A percentile compares a stretch with the other conserved stretches of the same genome.
phyloP scores from a whole-genome alignment of 64 coral and sea anemone genomes.

The Montipora foliosa region DNA sequence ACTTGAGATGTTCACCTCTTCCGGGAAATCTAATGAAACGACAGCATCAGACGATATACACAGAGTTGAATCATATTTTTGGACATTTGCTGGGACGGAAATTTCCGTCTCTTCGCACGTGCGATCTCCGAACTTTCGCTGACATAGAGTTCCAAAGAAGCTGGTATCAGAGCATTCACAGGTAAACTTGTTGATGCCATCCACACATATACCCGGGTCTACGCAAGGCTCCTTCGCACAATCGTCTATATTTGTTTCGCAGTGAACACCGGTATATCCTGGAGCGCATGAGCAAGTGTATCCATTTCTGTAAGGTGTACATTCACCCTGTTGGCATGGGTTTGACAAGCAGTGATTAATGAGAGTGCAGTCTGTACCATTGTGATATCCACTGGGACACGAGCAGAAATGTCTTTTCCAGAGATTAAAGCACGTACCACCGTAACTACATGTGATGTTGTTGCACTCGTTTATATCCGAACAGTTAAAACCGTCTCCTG shows the following conservation, averaged over 20 bases:
- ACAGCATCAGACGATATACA: neutral
- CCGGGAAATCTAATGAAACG: constrained; percentile 32
- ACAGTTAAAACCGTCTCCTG: constrained; percentile 67
- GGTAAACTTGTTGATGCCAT: constrained; percentile 64
- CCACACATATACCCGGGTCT: constrained; percentile 39
- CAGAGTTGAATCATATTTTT: neutral
- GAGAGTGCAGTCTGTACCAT: constrained; percentile 12
- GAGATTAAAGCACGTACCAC: constrained; percentile 62
- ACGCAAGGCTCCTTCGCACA: constrained; percentile 38
- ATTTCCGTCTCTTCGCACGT: constrained; percentile 43
- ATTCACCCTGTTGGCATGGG: constrained; percentile 59
- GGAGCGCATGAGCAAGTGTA: constrained; percentile 52
- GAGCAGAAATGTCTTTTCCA: constrained; percentile 36
- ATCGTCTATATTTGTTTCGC: constrained; percentile 77
- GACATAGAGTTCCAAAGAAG: constrained; percentile 72
- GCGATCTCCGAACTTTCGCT: constrained; percentile 51
- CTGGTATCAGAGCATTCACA: constrained; percentile 59
- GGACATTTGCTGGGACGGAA: constrained; percentile 52
- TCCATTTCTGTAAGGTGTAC: constrained; percentile 6
- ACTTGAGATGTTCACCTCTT: constrained; percentile 3
- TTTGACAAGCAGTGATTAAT: constrained; percentile 67
- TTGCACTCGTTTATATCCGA: constrained; percentile 71
- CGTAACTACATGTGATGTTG: constrained; percentile 51
- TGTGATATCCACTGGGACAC: constrained; percentile 56
- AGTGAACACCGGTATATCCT: constrained; percentile 61